phyloP scores from a whole-genome alignment of 2,888 invertebrate genomes.

The Drosophila niveifrons region DNA sequence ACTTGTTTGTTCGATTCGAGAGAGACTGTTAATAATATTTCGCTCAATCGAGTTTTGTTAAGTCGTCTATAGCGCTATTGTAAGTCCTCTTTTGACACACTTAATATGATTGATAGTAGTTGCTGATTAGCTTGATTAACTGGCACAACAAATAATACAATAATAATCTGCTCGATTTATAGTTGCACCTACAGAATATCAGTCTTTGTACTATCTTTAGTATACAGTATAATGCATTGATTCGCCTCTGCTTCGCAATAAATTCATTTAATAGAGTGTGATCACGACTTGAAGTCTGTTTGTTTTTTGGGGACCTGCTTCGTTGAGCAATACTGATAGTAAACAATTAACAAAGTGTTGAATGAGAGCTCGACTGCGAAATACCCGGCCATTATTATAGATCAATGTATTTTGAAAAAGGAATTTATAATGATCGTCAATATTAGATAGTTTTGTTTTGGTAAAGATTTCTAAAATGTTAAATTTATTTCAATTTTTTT shows the following conservation, averaged over 20 bases:
- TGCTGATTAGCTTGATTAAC: slow-evolving; percentile 18
- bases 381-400: not conserved
- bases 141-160: slow-evolving; percentile 1
- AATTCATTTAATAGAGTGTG: slow-evolving; percentile 53
- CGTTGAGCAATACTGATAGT: slow-evolving; percentile 52
- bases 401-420: no score
- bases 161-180: slow-evolving; percentile 14
- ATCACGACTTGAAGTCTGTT: slow-evolving; percentile 63
- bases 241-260: slow-evolving; percentile 33
- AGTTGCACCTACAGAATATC: not conserved
- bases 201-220: slow-evolving; percentile 9
- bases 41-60: slow-evolving; percentile 20
- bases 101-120: slow-evolving; percentile 13
- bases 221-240: slow-evolving; percentile 24
- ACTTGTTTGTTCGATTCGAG: slow-evolving; percentile 19
- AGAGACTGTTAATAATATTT: not conserved
- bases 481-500: no score
- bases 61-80: slow-evolving; percentile 26
- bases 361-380: not conserved
- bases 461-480: no score
- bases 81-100: not conserved
- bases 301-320: slow-evolving; percentile 16
- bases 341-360: not conserved
- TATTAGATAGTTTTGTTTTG: no score
- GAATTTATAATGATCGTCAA: no score